Base-by-base conservation (phyloP, 1,140 invertebrate genomes). In the Pteromalus puparum region DNA sequence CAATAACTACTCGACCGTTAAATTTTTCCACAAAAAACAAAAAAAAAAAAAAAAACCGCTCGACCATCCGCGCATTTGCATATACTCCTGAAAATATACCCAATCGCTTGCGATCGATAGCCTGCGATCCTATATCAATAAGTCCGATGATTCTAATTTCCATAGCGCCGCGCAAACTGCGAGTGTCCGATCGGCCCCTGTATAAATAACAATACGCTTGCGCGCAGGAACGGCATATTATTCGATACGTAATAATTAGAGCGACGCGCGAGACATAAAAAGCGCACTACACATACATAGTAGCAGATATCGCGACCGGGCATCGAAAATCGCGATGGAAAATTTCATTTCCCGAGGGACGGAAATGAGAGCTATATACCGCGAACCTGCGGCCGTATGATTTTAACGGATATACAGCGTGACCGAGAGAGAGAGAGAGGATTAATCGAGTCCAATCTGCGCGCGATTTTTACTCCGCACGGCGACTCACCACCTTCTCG, bases 371-470 rank as follows among this genome's bases (percentile, higher is more conserved):
- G 21, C 30, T 5, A 0, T 5, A 0, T 5, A 61, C 53, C 21
- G 53, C 53, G 53, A 61, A 61, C 53, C 21, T 61, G 53, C 4
- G 53, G 53, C 7, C 18, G 26, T 48, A 74, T 26, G 15, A 76
- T 76, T 76, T 74, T 74, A 38, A 74, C 34, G 34, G 26, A 38
- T 42, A n/a, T 18, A n/a, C 28, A 24, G n/a, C 34, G 26, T n/a
- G n/a, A n/a, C n/a, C n/a, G n/a, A n/a, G n/a, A n/a, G n/a, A n/a
- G n/a, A n/a, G n/a, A n/a, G n/a, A 42, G 61, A 61, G 61, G 77
- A 79, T 79, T 79, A 79, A 79, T 79, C 61, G 67, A 79, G 77
- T 68, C 38, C 77, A 42, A 79, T 68, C 12, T 38, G 21, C 21
- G 24, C 30, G 24, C 13, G 48, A 65, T 65, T 61, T 77, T 76